phyloP scores from a whole-genome alignment of 2,797 vertebrate genomes.

The Leptatherina wallacei region DNA sequence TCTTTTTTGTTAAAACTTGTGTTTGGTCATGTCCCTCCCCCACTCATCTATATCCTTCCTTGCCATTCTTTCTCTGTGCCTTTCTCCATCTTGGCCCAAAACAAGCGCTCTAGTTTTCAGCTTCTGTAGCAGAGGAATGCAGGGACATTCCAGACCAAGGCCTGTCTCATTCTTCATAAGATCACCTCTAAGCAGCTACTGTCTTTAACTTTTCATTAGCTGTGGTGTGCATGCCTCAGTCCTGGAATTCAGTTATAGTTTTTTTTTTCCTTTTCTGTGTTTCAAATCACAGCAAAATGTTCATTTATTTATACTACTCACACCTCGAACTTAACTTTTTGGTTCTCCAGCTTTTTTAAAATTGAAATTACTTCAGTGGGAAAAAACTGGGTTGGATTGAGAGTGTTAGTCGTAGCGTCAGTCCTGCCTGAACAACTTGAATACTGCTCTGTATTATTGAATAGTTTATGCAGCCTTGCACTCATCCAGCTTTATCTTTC shows the following conservation, averaged over 20 bases:
- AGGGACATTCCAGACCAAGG: constrained; percentile 71
- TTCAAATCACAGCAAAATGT: background rate
- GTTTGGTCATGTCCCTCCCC: background rate
- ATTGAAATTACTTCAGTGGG: too few species aligned
- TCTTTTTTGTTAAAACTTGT: constrained; percentile 11
- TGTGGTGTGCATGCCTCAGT: background rate
- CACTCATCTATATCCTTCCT: constrained; percentile 1
- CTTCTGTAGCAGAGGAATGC: constrained; percentile 70
- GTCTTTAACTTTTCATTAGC: constrained; percentile 42
- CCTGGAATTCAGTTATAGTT: background rate
- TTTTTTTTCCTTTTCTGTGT: background rate
- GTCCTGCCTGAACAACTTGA: background rate
- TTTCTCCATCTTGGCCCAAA: constrained; percentile 20
- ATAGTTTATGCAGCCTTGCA: background rate
- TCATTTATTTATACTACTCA: background rate
- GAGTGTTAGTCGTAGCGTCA: too few species aligned
- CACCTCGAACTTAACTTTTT: background rate
- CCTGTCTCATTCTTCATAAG: constrained; percentile 61
- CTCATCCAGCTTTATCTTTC: background rate
- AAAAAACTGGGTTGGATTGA: too few species aligned
- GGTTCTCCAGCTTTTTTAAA: background rate
- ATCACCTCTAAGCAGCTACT: constrained; percentile 40
- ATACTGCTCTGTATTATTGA: background rate
- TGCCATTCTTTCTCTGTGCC: background rate
- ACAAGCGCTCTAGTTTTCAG: constrained; percentile 55